Evolutionary conservation across 2,113 vertebrate genomes (phyloP).

Genomic region (Tonatia bakeri): DNA sequence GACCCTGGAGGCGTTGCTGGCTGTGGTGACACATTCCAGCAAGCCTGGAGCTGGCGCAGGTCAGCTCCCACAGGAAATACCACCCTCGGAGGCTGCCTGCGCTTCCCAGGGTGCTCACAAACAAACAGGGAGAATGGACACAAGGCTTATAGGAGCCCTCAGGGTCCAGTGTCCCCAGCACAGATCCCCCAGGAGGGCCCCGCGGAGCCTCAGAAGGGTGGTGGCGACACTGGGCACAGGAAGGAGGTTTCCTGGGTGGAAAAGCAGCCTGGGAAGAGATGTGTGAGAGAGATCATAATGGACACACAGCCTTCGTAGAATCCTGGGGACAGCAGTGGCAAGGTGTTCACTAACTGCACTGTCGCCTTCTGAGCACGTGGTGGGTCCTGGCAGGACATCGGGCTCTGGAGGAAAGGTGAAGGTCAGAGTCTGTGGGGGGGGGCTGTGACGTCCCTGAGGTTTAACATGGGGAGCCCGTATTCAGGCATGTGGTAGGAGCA

Average conservation of each 20-base stretch:
- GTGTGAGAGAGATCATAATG: neutral
- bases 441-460: neutral
- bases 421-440: neutral
- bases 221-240: neutral
- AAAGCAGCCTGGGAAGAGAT: neutral
- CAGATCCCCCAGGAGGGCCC: neutral
- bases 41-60: neutral
- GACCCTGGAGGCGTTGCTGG: neutral
- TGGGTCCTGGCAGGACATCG: neutral
- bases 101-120: too few relatives aligned
- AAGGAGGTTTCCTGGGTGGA: too few relatives aligned
- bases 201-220: neutral
- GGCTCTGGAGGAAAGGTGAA: neutral
- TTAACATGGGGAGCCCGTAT: neutral
- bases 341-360: neutral
- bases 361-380: neutral
- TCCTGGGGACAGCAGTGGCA: neutral
- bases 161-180: neutral
- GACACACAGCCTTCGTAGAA: neutral
- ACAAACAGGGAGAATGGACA: too few relatives aligned
- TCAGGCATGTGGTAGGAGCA: neutral
- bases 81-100: neutral
- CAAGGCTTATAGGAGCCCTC: neutral
- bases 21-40: neutral
- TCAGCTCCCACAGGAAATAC: too few relatives aligned